phyloP scores from a whole-genome alignment of 2,113 vertebrate species.

The Perca fluviatilis region DNA sequence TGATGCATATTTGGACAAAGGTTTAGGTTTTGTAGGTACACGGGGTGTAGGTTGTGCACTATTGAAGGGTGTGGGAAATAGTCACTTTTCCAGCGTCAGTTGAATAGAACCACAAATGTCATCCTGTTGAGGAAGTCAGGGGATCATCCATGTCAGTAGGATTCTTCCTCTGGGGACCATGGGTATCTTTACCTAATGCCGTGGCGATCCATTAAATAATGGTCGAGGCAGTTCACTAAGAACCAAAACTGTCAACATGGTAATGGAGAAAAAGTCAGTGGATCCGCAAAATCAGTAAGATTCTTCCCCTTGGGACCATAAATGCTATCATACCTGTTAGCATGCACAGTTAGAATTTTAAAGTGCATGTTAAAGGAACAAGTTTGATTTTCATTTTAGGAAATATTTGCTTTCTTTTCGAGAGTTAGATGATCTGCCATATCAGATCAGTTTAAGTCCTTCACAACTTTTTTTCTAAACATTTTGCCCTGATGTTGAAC shows the following conservation, averaged over 20 bases:
- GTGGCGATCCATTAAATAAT: background rate
- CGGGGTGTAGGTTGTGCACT: no score
- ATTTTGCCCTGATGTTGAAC: constrained; percentile 10
- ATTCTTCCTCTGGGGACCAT: background rate
- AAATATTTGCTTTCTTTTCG: no score
- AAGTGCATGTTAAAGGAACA: background rate
- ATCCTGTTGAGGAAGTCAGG: background rate
- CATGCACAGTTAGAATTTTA: background rate
- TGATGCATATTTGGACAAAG: background rate
- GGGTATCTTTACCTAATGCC: background rate
- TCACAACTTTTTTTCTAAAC: background rate
- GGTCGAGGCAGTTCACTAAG: background rate
- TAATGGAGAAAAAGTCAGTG: background rate
- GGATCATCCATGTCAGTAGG: background rate
- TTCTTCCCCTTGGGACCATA: background rate
- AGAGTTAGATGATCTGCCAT: background rate
- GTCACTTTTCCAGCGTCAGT: background rate
- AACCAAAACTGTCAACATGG: background rate
- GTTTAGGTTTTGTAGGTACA: background rate
- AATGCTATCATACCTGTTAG: background rate
- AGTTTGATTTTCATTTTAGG: background rate
- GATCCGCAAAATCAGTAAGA: background rate
- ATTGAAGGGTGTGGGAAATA: background rate
- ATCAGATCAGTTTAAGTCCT: background rate
- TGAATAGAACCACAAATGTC: background rate